Evolutionary conservation across 2,888 invertebrate genomes (phyloP), one percentile per base, ranked within the genome.

Genomic region (Trichogramma dendrolimi): DNA sequence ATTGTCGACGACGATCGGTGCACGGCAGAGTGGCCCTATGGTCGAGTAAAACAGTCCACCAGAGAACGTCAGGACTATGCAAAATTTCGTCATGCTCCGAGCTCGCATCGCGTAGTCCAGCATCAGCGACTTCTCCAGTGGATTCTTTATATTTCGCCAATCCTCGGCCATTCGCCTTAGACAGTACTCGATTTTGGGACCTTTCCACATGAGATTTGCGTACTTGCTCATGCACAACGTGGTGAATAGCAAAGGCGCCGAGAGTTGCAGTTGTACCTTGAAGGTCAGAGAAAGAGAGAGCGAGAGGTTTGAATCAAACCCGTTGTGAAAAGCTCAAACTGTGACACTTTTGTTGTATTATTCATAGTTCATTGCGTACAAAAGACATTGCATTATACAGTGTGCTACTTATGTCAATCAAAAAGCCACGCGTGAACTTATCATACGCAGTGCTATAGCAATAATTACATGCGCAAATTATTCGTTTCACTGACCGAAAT

Each of bases 211-310:
- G 0, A 75, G 57, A 0, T 65, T 66, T n/a, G 59, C 61, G 47
- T 72, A 70, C 39, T 75, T 75, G 0, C 68, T 11, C 0, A 70
- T 64, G 0, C 71, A 69, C 70, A 75, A 71, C 1, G 70, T 8
- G 50, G 70, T 71, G 48, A 73, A 75, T 11, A 70, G 73, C 39
- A 73, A 50, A 0, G 75, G 72, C 4, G 75, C 75, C 0, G 70
- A 66, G 57, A 71, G 67, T 51, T 70, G 71, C 6, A 74, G 49
- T 14, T 68, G 67, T 4, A 42, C 38, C 63, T 63, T 11, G n/a
- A 4, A 27, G 49, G 5, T 6, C 11, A n/a, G n/a, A n/a, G n/a
- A n/a, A n/a, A n/a, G n/a, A n/a, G n/a, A n/a, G n/a, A n/a, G n/a
- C n/a, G n/a, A n/a, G n/a, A n/a, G n/a, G n/a, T n/a, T n/a, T n/a